phyloP scores from a whole-genome alignment of 2,797 vertebrate genomes.

The Hybognathus amarus region DNA sequence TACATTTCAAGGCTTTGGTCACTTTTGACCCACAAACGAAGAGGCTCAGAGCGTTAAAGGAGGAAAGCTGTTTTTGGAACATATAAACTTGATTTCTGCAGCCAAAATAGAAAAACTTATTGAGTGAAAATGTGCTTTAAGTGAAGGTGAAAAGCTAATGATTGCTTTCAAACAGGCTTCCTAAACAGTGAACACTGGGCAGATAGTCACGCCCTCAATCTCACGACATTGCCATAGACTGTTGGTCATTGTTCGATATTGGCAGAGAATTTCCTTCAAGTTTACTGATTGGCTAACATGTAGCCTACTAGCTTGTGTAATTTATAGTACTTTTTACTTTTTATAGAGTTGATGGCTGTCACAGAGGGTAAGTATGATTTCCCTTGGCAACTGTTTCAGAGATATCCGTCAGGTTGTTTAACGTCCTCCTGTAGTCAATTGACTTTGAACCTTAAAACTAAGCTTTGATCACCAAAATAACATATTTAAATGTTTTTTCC shows the following conservation, averaged over 20 bases:
- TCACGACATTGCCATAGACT: no score
- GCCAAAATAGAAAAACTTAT: background rate
- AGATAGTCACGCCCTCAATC: background rate
- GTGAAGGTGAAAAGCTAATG: background rate
- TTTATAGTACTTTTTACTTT: background rate
- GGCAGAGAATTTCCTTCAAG: background rate
- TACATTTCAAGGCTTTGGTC: no score
- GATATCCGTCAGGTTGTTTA: no score
- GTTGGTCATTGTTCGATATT: no score
- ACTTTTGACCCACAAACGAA: no score
- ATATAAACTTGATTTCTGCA: background rate
- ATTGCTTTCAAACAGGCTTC: background rate
- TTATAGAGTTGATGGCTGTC: background rate
- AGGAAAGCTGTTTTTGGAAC: background rate
- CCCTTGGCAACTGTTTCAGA: no score
- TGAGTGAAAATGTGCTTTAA: background rate
- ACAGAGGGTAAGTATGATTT: no score
- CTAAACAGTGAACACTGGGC: background rate
- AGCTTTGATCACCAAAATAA: no score
- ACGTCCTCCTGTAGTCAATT: no score
- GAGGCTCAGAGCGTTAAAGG: background rate
- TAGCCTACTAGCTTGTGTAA: background rate
- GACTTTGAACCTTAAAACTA: no score
- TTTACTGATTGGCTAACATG: background rate
- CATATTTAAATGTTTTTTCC: no score